Base-by-base conservation (phyloP, 2,113 vertebrate species). In the Australoheros scitulus region DNA sequence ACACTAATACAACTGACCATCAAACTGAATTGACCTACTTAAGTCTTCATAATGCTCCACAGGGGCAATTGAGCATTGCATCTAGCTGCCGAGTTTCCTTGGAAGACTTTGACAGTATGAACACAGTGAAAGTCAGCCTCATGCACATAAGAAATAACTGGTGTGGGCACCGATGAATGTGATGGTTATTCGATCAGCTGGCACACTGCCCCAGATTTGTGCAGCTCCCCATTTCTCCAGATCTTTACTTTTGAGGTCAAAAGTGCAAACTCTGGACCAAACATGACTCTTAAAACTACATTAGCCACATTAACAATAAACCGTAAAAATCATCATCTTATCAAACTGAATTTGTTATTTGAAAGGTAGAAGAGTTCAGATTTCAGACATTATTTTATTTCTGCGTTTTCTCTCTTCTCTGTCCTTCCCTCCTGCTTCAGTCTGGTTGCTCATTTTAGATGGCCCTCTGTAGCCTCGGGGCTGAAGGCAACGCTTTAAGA, bases 371-470 rank as follows among this genome's bases (percentile, higher is more conserved):
- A 38, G 20, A 64, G 22, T 8, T 26, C 24, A 72, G 3, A 76
- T 43, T 26, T 20, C 2, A 34, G 22, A 26, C 15, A 7, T n/a
- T 5, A 26, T 32, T 7, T 74, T 38, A 24, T 76, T 64, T 72
- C 2, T 4, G 20, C 15, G 4, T 72, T 36, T 79, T 22, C n/a
- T 18, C 26, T 72, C 6, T 61, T 61, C 43, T 55, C 47, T n/a
- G 32, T 50, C 9, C 3, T 26, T 79, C 18, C 7, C 76, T 79
- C 18, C 36, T 50, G 29, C 32, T 70, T 76, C 55, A 63, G 64
- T 83, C 57, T 83, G 36, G 57, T 56, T 82, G 81, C 79, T 92
- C 78, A 58, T 84, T 89, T 89, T 70, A 83, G 61, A 79, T 41
- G 20, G 11, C 0, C 11, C 43, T 85, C 11, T 32, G 26, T 47